phyloP scores from a whole-genome alignment of 2,113 vertebrate species.

The Physeter macrocephalus region DNA sequence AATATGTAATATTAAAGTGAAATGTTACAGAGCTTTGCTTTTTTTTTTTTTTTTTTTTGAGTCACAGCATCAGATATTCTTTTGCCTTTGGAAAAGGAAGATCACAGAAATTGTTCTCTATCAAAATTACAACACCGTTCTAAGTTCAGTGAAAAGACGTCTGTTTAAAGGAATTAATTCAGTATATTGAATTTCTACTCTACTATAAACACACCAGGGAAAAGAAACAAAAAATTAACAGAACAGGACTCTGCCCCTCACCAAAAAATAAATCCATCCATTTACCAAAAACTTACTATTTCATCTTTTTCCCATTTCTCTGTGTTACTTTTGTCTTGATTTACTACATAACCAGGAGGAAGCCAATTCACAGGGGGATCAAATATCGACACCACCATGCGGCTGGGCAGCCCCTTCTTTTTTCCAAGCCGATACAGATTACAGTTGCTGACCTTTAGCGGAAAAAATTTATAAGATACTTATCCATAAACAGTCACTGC shows the following conservation, averaged over 20 bases:
- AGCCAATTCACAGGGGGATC: conserved; percentile 99
- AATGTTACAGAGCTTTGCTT: not conserved
- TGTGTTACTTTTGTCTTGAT: conserved; percentile 93
- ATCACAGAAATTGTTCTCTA: not conserved
- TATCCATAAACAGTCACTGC: not conserved
- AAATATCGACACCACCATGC: conserved; percentile 99
- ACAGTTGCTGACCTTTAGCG: conserved; percentile 94
- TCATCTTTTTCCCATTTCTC: conserved; percentile 94
- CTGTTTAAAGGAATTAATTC: not conserved
- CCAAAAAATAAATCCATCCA: not conserved
- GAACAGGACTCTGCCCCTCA: not conserved
- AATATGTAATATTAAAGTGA: not conserved
- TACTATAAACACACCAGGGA: not conserved
- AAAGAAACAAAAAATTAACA: not conserved
- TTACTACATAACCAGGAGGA: conserved; percentile 95
- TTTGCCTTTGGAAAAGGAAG: not conserved
- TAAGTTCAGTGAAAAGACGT: not conserved
- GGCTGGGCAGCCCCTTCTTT: conserved; percentile 97
- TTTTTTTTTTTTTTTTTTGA: not conserved
- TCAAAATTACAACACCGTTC: not conserved
- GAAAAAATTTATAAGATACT: not conserved
- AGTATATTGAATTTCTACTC: not conserved
- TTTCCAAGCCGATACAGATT: conserved; percentile 98
- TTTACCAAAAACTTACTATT: conserved; percentile 81
- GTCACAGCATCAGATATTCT: not conserved